phyloP scores from a whole-genome alignment of 92 coral and sea anemone species.

The Epizoanthus fatuus region DNA sequence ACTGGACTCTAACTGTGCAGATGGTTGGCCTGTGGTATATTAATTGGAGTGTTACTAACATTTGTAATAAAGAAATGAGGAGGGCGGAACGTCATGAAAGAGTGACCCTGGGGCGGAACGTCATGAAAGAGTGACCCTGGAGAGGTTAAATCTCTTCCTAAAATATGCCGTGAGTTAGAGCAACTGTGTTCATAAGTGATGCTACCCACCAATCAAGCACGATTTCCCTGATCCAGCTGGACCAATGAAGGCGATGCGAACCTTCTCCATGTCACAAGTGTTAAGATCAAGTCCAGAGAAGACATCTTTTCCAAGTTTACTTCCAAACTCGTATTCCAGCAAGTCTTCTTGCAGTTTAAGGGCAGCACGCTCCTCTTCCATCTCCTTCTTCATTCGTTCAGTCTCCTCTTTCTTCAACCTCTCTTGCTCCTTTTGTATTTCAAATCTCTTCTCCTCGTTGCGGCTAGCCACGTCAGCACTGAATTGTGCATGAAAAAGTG shows the following conservation, averaged over 20 bases:
- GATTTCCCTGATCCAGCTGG: no score
- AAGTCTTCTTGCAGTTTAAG: slow-evolving; percentile 42
- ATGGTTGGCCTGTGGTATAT: no score
- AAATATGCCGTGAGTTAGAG: no score
- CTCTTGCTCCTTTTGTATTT: slow-evolving; percentile 18
- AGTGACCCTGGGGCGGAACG: no score
- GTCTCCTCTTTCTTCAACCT: slow-evolving; percentile 43
- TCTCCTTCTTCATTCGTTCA: slow-evolving; percentile 19
- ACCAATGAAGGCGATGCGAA: slow-evolving; percentile 48
- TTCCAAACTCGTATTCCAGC: slow-evolving; percentile 69
- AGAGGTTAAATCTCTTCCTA: no score
- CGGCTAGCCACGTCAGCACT: not conserved
- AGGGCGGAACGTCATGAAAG: no score
- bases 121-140: no score
- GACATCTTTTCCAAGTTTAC: slow-evolving; percentile 29
- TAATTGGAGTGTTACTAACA: no score
- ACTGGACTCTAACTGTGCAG: no score
- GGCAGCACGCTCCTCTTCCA: slow-evolving; percentile 6
- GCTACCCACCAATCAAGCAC: slow-evolving; percentile 75
- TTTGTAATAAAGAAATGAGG: no score
- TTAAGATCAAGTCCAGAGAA: slow-evolving; percentile 49
- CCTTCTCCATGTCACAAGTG: slow-evolving; percentile 48
- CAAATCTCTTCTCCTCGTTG: slow-evolving; percentile 12
- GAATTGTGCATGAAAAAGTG: not conserved
- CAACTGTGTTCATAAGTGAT: no score